phyloP scores from a whole-genome alignment of 2,888 invertebrate species.

The Drosophila cognata region DNA sequence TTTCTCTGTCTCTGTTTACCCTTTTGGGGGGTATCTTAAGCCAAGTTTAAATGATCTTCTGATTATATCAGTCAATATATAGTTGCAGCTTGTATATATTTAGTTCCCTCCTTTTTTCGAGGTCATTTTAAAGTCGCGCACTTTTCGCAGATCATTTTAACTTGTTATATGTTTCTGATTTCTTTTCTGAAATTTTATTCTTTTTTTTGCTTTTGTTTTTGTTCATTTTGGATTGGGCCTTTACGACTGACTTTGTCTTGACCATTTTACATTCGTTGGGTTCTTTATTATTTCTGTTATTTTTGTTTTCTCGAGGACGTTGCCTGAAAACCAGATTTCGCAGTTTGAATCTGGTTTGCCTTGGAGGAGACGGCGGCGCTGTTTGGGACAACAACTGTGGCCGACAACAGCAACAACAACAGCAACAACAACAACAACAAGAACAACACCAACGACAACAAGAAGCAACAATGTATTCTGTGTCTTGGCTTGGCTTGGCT shows the following conservation, averaged over 20 bases:
- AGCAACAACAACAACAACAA: not conserved
- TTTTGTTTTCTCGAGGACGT: conserved; percentile 67
- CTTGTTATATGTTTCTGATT: conserved; percentile 27
- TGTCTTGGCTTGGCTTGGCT: conserved; percentile 14
- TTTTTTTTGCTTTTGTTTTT: conserved; percentile 22
- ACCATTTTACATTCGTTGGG: conserved; percentile 53
- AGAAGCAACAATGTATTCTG: conserved; percentile 1
- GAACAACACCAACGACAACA: not conserved
- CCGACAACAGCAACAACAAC: not conserved
- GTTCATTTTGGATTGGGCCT: conserved; percentile 40
- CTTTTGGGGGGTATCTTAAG: not conserved
- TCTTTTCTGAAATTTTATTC: conserved; percentile 12
- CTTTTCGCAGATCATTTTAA: not conserved
- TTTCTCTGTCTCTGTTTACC: not conserved
- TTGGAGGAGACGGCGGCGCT: conserved; percentile 51
- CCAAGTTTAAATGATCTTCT: too few relatives aligned
- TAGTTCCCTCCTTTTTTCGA: not conserved
- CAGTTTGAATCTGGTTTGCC: conserved; percentile 73
- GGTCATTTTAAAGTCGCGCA: conserved; percentile 14
- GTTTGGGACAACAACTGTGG: conserved; percentile 5
- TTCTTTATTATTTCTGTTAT: conserved; percentile 25
- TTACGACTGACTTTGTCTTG: conserved; percentile 51
- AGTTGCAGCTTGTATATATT: not conserved
- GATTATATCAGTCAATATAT: not conserved
- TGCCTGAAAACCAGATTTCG: conserved; percentile 71